Evolutionary conservation across 2,888 invertebrate species (phyloP).

Genomic region (Anorthoa munda): DNA sequence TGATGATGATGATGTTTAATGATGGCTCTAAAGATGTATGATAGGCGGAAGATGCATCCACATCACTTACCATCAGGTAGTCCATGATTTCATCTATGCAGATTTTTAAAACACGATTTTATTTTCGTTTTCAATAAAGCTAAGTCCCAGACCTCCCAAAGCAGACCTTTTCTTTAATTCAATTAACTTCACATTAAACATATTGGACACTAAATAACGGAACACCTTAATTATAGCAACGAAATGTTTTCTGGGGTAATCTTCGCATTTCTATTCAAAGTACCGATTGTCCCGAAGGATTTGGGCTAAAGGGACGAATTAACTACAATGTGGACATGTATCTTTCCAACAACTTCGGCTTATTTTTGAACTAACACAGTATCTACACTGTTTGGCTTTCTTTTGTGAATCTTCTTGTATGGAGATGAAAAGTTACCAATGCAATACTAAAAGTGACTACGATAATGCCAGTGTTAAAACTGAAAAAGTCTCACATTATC

Average conservation of each 20-base stretch:
- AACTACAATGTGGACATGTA: conserved; percentile 37
- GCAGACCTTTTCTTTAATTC: conserved; percentile 26
- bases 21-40: too few species aligned
- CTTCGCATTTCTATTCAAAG: conserved; percentile 64
- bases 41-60: too few species aligned
- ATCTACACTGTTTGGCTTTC: too few species aligned
- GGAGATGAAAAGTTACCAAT: too few species aligned
- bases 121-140: conserved; percentile 1
- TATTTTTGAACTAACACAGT: too few species aligned
- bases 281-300: conserved; percentile 50
- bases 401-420: too few species aligned
- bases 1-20: too few species aligned
- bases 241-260: conserved; percentile 48
- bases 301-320: conserved; percentile 59
- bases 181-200: conserved; percentile 55
- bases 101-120: not conserved
- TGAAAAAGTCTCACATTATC: too few species aligned
- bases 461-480: too few species aligned
- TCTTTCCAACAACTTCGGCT: conserved; percentile 12
- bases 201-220: conserved; percentile 59
- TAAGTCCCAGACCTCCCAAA: not conserved
- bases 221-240: conserved; percentile 52
- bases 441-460: too few species aligned
- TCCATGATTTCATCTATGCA: too few species aligned
- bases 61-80: too few species aligned